phyloP scores from a whole-genome alignment of 2,113 vertebrate genomes.

The Syngnathus floridae region DNA sequence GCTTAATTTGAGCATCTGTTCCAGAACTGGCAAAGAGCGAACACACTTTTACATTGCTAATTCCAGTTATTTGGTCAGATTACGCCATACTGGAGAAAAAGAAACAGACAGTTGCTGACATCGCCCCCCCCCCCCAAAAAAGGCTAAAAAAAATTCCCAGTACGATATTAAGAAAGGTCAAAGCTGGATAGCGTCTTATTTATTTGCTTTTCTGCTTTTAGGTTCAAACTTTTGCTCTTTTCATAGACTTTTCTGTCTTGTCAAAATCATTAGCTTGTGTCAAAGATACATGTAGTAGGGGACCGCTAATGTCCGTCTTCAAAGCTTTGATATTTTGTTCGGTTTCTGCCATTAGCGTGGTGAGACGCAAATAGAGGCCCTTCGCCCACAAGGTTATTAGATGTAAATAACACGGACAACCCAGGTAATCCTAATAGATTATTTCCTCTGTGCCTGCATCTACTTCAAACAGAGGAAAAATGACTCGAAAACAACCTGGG shows the following conservation, averaged over 20 bases:
- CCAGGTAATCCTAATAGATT: conserved; percentile 56
- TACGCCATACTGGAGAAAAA: conserved; percentile 70
- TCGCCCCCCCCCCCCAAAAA: conserved; percentile 48
- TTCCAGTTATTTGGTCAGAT: conserved; percentile 71
- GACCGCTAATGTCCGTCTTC: conserved; percentile 15
- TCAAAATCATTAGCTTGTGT: conserved; percentile 25
- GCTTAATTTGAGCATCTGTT: conserved; percentile 74
- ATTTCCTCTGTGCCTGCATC: conserved; percentile 52
- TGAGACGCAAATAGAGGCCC: conserved; percentile 25
- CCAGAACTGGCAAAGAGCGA: conserved; percentile 66
- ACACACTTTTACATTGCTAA: conserved; percentile 70
- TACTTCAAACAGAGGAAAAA: conserved; percentile 52
- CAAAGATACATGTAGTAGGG: conserved; percentile 17
- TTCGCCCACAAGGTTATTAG: conserved; percentile 46
- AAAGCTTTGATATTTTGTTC: conserved; percentile 61
- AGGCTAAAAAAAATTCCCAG: no score
- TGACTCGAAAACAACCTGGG: conserved; percentile 47
- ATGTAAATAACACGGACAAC: conserved; percentile 54
- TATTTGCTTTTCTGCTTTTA: no score
- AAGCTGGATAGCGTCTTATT: not conserved
- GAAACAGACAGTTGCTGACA: conserved; percentile 51
- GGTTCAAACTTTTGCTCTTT: no score
- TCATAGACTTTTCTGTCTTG: not conserved
- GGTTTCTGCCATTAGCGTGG: conserved; percentile 48
- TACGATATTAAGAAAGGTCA: not conserved